Base-by-base conservation (phyloP, 2,888 invertebrate species). In the Conistra vaccinii region DNA sequence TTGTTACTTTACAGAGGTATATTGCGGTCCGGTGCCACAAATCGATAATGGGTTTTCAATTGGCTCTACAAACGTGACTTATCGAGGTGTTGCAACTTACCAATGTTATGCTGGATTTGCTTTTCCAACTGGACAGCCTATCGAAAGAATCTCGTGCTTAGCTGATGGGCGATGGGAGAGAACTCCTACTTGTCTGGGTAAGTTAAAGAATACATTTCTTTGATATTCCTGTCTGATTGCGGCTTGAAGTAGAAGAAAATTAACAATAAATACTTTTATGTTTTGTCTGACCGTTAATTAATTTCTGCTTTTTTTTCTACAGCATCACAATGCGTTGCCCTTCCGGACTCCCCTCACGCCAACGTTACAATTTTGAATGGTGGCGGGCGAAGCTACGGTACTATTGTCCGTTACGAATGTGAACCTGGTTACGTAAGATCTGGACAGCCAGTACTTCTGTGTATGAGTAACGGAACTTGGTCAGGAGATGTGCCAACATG, bases 1-100 rank as follows among this genome's bases (percentile, higher is more conserved):
- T 85, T 73, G 76, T 85, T 80, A 78, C 80, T 86, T 93, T 92
- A 55, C 96, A 98, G 98, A 97, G 97, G 99, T 99, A 35, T 99
- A 99, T 93, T 99, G 99, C 93, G 99, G 99, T 73, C 99, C 99
- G 39, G 99, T 99, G 66, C 99, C 99, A 73, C 99, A 99, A 97
- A 99, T 99, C 83, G 99, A 99, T 91, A 99, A 99, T 93, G 99
- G 99, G 66, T 99, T 99, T 94, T 99, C 99, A 4, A 99, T 99
- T 92, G 99, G 98, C 66, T 99, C 99, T 0, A 98, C 99, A 6
- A 99, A 99, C 93, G 99, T 99, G 12, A 99, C 99, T 1, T 99
- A 98, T 91, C 97, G 98, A 81, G 99, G 99, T 53, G 97, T 98
- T 85, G 99, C 99, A 73, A 99, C 98, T 93, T 99, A 99, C 93